phyloP scores from a whole-genome alignment of 2,797 vertebrate species.

The Gymnodraco acuticeps region DNA sequence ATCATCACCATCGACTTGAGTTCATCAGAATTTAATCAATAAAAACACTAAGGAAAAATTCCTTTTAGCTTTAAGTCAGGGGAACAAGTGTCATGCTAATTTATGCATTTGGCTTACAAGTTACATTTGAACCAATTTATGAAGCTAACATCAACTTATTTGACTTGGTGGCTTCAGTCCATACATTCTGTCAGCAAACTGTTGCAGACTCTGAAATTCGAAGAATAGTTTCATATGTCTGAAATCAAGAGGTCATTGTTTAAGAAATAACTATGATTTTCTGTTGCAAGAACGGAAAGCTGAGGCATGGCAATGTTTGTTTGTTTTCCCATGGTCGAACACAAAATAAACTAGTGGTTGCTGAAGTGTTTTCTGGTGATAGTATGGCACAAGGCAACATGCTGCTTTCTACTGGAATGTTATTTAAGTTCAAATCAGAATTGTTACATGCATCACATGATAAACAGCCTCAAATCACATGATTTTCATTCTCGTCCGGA shows the following conservation, averaged over 20 bases:
- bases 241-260: too few relatives aligned
- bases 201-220: too few relatives aligned
- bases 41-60: too few relatives aligned
- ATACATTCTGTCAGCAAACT: too few relatives aligned
- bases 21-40: constrained; percentile 29
- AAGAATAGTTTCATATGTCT: too few relatives aligned
- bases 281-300: too few relatives aligned
- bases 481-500: constrained; percentile 14
- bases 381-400: neutral
- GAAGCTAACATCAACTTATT: too few relatives aligned
- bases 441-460: constrained; percentile 33
- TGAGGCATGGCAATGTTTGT: too few relatives aligned
- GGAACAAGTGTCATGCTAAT: too few relatives aligned
- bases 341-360: neutral
- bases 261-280: too few relatives aligned
- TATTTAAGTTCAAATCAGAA: constrained; percentile 10
- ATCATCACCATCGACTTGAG: constrained; percentile 44
- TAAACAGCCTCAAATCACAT: constrained; percentile 27
- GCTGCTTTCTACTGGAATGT: neutral
- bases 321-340: neutral
- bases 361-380: neutral
- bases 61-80: too few relatives aligned
- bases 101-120: neutral
- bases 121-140: neutral
- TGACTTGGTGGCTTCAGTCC: too few relatives aligned